A percentile compares a stretch with the other conserved stretches of the same genome.
Conservation (phyloP, 1,140 invertebrate genomes). For the Piezodorus guildinii region DNA sequence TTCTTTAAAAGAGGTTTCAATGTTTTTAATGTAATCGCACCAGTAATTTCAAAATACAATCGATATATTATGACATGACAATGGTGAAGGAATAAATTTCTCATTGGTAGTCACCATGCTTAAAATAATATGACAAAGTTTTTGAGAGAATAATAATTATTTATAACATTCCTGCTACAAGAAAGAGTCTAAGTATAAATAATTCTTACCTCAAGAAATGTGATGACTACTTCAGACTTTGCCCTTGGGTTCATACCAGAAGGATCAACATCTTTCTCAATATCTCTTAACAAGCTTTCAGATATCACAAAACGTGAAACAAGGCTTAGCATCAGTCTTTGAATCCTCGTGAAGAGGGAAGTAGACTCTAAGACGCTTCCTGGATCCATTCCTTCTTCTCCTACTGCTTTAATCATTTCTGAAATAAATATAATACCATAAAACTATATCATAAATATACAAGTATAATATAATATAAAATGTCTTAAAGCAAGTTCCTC, state of each 20-base stretch:
- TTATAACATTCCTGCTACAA: not conserved
- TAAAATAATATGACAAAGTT: no score
- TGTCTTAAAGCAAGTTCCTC: no score
- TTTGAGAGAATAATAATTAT: no score
- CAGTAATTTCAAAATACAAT: no score
- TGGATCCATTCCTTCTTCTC: conserved; percentile 22
- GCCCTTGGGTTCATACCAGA: conserved; percentile 17
- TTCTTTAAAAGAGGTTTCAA: no score
- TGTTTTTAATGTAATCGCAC: no score
- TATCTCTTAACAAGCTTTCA: conserved; percentile 25
- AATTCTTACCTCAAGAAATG: conserved; percentile 24
- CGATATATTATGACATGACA: no score
- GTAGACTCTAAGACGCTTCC: conserved; percentile 35
- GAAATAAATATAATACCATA: not conserved
- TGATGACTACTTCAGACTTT: conserved; percentile 18
- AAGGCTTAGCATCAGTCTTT: conserved; percentile 56
- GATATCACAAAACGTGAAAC: conserved; percentile 49
- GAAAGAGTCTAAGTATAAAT: not conserved
- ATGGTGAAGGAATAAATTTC: no score
- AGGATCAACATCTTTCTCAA: conserved; percentile 21
- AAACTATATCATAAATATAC: not conserved
- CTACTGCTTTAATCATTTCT: conserved; percentile 19
- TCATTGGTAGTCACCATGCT: no score
- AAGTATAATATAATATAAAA: no score
- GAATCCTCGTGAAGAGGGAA: conserved; percentile 46